These are phyloP conservation scores for Helicoverpa zea DNA, from an alignment of 1,140 invertebrate genomes.

Conservation along the genomic window DNA sequence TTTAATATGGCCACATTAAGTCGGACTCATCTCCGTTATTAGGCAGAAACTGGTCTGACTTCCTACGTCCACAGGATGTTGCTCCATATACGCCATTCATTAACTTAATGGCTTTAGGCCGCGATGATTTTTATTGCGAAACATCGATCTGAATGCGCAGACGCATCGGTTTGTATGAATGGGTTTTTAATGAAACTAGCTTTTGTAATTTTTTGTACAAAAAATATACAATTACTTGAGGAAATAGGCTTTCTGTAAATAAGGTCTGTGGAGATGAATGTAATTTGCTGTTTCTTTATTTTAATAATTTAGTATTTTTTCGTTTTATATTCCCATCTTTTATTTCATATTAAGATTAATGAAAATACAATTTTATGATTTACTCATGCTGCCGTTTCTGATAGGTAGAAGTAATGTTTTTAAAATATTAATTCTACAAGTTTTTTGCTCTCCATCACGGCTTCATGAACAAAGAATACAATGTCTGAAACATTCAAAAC, in stretches of 20 bases:
- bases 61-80: constrained; percentile 82
- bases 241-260: neutral
- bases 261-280: neutral
- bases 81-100: constrained; percentile 80
- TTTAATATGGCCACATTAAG: constrained; percentile 56
- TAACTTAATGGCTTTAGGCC: constrained; percentile 73
- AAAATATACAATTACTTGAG: neutral
- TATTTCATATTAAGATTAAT: no score
- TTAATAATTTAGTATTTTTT: no score
- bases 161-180: constrained; percentile 23
- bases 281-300: neutral
- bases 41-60: constrained; percentile 78
- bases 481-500: neutral
- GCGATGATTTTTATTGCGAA: constrained; percentile 77
- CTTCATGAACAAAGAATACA: constrained; percentile 2
- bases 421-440: neutral
- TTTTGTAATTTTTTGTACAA: constrained; percentile 20
- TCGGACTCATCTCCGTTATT: constrained; percentile 76
- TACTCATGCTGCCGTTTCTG: no score
- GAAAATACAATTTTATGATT: no score
- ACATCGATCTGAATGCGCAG: constrained; percentile 54
- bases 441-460: neutral
- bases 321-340: no score
- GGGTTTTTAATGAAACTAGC: constrained; percentile 29
- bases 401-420: no score